phyloP scores from a whole-genome alignment of 2,888 invertebrate species.

The Laothoe populi region DNA sequence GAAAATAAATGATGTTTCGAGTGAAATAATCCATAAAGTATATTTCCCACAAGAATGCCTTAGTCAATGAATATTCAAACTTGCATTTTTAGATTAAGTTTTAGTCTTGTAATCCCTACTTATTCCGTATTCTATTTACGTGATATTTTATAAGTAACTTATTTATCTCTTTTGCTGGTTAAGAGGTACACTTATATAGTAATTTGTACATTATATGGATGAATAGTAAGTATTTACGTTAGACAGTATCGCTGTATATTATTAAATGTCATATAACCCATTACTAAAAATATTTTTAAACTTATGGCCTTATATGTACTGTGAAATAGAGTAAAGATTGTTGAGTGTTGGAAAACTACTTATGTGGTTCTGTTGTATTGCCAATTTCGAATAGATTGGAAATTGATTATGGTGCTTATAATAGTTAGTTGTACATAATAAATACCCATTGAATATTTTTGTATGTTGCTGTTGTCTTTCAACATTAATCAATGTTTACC shows the following conservation, averaged over 20 bases:
- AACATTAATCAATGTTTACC: slow-evolving; percentile 28
- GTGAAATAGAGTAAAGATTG: slow-evolving; percentile 51
- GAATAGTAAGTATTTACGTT: slow-evolving; percentile 37
- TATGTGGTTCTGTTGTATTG: slow-evolving; percentile 39
- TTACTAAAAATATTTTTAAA: slow-evolving; percentile 45
- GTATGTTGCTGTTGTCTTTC: slow-evolving; percentile 58
- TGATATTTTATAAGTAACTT: slow-evolving; percentile 42
- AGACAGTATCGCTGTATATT: slow-evolving; percentile 1
- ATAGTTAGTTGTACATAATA: slow-evolving; percentile 85
- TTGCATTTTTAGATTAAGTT: slow-evolving; percentile 44
- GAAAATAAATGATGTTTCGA: slow-evolving; percentile 31
- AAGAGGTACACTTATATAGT: slow-evolving; percentile 80
- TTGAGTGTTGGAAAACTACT: slow-evolving; percentile 20
- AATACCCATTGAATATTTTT: slow-evolving; percentile 79
- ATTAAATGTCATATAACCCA: slow-evolving; percentile 26
- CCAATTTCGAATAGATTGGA: slow-evolving; percentile 60
- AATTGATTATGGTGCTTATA: slow-evolving; percentile 81
- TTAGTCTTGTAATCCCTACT: slow-evolving; percentile 41
- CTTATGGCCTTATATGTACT: slow-evolving; percentile 61
- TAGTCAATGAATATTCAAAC: slow-evolving; percentile 44
- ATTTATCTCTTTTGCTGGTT: slow-evolving; percentile 75
- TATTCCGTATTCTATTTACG: slow-evolving; percentile 34
- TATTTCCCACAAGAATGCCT: slow-evolving; percentile 59
- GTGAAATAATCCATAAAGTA: slow-evolving; percentile 32
- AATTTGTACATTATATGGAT: slow-evolving; percentile 68